Conservation (phyloP, 2,888 invertebrate species). For the Parelbella ahira region DNA sequence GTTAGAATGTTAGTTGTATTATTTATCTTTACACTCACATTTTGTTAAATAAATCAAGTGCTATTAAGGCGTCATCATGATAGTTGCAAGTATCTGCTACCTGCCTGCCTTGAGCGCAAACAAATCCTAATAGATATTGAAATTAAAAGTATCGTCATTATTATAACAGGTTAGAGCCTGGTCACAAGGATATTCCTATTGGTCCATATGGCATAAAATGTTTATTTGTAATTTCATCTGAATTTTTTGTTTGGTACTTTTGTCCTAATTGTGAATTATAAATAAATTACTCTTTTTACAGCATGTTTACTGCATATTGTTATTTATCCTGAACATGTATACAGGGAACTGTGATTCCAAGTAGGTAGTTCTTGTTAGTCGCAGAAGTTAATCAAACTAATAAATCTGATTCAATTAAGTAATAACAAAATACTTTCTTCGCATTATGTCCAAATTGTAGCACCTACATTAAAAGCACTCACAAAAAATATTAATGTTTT, state of each 20-base stretch:
- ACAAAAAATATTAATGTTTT: too few relatives aligned
- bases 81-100: constrained; percentile 44
- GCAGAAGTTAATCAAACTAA: too few relatives aligned
- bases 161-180: constrained; percentile 43
- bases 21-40: constrained; percentile 76
- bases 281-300: constrained; percentile 79
- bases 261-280: constrained; percentile 71
- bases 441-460: too few relatives aligned
- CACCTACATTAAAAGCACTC: too few relatives aligned
- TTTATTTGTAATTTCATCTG: constrained; percentile 55
- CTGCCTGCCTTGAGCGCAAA: constrained; percentile 45
- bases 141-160: constrained; percentile 41
- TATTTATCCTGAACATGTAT: neutral
- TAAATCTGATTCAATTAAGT: too few relatives aligned
- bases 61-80: constrained; percentile 40
- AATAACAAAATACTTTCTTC: too few relatives aligned
- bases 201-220: constrained; percentile 26
- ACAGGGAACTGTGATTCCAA: too few relatives aligned
- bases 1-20: constrained; percentile 72
- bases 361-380: too few relatives aligned
- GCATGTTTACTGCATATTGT: constrained; percentile 30
- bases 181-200: constrained; percentile 50
- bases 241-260: constrained; percentile 65
- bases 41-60: constrained; percentile 53
- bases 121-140: constrained; percentile 42